Base-by-base conservation (phyloP, 2,113 vertebrate species). In the Mormoops blainvillei region DNA sequence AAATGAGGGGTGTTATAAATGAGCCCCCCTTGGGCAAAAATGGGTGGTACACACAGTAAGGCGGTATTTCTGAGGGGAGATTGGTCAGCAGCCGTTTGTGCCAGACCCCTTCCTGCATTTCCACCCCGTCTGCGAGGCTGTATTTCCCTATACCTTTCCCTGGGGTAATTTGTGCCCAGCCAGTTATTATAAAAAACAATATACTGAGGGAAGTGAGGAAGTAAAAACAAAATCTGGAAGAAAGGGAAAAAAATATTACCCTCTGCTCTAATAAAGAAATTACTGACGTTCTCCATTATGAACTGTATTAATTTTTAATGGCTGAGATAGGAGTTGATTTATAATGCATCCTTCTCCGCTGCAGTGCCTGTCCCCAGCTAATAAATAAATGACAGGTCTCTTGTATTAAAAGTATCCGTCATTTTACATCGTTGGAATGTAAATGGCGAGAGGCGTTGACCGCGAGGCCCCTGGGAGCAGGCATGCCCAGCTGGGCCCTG, bases 291-390 rank as follows among this genome's bases (percentile, higher is more conserved):
- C 98, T 99, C 98, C 98, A 99, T 99, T 99, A 99, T 99, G 99
- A 99, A 98, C 99, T 95, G 96, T 98, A 99, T 99, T 98, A 99
- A 99, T 99, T 99, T 99, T 99, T 99, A 99, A 99, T 99, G 96
- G 95, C 97, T 92, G 95, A 97, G 98, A 99, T 98, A 98, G 98
- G 98, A 98, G 97, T 98, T 99, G 99, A 99, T 99, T 99, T 99
- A 99, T 99, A 99, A 99, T 98, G 96, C 98, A 98, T 98, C 98
- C 96, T 95, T 98, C 98, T 97, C 84, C 45, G 98, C 98, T 98
- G 98, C 98, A 98, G 98, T 97, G 98, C 98, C 98, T 98, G 98
- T 99, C 52, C 91, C 97, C 91, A 98, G 97, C 98, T 99, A 99
- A 99, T 99, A 99, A 99, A 99, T 99, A 99, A 99, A 99, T 99